Evolutionary conservation across 2,888 invertebrate species (phyloP).

Genomic region (Heliothis peltigera): DNA sequence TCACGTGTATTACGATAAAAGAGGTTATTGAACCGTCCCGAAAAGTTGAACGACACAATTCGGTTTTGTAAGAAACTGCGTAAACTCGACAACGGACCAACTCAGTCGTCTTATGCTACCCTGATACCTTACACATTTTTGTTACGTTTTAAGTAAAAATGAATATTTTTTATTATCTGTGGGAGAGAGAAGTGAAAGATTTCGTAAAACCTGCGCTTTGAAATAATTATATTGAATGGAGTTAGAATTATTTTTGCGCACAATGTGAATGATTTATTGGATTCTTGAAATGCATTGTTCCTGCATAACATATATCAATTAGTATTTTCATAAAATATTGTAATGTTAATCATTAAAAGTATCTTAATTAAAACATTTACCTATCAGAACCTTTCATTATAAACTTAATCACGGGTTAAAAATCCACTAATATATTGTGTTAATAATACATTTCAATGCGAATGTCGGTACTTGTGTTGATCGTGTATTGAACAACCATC

Average conservation of each 20-base stretch:
- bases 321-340: no score
- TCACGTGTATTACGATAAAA: constrained; percentile 9
- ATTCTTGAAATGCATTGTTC: background rate
- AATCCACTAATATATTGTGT: no score
- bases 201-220: background rate
- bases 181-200: constrained; percentile 39
- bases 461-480: no score
- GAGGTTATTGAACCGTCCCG: constrained; percentile 40
- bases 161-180: constrained; percentile 59
- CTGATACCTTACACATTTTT: constrained; percentile 73
- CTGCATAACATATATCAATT: no score
- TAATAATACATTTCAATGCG: no score
- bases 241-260: background rate
- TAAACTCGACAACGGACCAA: constrained; percentile 55
- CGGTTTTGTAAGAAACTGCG: constrained; percentile 60
- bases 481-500: background rate
- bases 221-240: background rate
- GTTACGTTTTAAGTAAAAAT: constrained; percentile 74
- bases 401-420: no score
- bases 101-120: constrained; percentile 66
- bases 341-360: no score
- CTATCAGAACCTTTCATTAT: no score
- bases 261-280: background rate
- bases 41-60: constrained; percentile 58
- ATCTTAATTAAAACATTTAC: no score